These are phyloP conservation scores for Otis tarda DNA, from an alignment of 2,113 vertebrate species.

Conservation along the genomic window DNA sequence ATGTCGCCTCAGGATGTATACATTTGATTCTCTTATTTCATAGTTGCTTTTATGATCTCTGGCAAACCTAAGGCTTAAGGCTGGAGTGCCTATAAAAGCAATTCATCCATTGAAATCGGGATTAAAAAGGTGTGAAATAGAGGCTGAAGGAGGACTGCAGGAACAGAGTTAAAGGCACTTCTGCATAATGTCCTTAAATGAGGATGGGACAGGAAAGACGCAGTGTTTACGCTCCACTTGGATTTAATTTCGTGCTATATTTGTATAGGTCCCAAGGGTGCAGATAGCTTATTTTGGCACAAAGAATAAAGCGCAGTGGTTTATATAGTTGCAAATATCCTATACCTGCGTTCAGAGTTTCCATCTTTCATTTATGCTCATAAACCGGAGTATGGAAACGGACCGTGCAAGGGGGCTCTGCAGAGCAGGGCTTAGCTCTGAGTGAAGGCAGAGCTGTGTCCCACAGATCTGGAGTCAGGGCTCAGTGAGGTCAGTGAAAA, in stretches of 20 bases:
- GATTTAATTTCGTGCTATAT: background rate
- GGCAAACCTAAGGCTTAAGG: background rate
- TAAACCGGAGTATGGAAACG: background rate
- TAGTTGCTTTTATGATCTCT: background rate
- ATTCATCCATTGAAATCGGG: background rate
- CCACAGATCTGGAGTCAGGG: background rate
- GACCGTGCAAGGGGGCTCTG: background rate
- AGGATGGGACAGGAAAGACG: background rate
- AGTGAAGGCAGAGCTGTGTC: background rate
- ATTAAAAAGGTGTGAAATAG: background rate
- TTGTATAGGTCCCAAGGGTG: background rate
- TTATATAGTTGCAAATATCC: background rate
- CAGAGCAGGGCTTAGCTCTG: background rate
- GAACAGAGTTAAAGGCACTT: background rate
- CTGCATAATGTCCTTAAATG: background rate
- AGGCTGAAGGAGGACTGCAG: background rate
- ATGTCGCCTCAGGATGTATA: background rate
- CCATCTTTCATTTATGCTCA: background rate
- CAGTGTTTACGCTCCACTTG: background rate
- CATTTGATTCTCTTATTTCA: background rate
- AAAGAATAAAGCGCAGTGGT: background rate
- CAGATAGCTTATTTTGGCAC: background rate
- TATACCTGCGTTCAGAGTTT: background rate
- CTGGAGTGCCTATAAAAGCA: background rate
- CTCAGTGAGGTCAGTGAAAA: background rate